Evolutionary conservation across 2,888 invertebrate genomes (phyloP).

Genomic region (Pyrrhia umbra): DNA sequence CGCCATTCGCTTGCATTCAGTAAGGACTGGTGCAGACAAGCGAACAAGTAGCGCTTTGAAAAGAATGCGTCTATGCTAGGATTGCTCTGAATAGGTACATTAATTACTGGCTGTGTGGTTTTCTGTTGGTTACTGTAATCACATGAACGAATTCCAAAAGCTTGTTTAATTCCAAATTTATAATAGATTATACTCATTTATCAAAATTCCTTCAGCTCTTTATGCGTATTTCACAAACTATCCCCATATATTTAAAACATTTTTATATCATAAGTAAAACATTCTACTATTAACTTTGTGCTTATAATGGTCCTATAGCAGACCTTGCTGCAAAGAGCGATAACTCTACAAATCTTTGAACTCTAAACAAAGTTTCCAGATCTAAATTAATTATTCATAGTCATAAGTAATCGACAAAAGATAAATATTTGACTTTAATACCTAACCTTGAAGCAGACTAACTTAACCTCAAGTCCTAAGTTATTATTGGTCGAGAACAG

Average conservation of each 20-base stretch:
- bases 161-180: constrained; percentile 1
- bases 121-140: background rate
- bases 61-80: constrained; percentile 15
- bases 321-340: background rate
- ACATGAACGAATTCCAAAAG: background rate
- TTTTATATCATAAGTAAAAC: no score
- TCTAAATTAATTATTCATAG: constrained; percentile 33
- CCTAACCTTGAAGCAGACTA: background rate
- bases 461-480: constrained; percentile 24
- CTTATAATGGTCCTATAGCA: background rate
- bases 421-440: no score
- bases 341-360: background rate
- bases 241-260: no score
- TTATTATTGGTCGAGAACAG: constrained; percentile 11
- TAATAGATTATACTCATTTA: no score
- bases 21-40: constrained; percentile 35
- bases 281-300: no score
- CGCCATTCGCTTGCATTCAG: constrained; percentile 32
- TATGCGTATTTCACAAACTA: no score
- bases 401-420: no score
- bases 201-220: no score
- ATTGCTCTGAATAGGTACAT: constrained; percentile 7
- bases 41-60: constrained; percentile 23
- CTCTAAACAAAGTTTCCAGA: background rate
- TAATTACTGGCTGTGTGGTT: constrained; percentile 5